These are phyloP conservation scores for Cataglyphis livida DNA, from an alignment of 2,888 invertebrate genomes.

Conservation along the genomic window DNA sequence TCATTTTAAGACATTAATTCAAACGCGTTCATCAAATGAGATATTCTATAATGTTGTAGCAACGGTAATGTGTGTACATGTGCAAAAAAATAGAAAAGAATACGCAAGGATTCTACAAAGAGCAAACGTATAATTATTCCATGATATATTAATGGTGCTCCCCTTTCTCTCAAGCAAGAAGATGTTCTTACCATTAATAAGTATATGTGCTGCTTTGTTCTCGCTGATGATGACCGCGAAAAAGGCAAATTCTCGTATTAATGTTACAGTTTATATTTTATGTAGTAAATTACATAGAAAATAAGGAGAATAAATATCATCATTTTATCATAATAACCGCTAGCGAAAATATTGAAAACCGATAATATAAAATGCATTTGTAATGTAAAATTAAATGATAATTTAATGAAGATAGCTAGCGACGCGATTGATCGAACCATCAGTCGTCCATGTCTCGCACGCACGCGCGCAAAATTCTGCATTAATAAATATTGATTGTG, in stretches of 20 bases:
- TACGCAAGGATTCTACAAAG: background rate
- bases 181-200: background rate
- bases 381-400: background rate
- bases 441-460: background rate
- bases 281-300: background rate
- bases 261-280: conserved; percentile 2
- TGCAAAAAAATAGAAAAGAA: background rate
- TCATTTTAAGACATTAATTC: background rate
- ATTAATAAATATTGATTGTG: conserved; percentile 12
- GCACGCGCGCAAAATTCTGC: background rate
- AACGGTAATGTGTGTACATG: background rate
- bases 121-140: background rate
- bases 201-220: background rate
- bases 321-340: background rate
- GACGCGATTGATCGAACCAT: background rate
- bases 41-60: background rate
- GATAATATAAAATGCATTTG: background rate
- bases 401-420: background rate
- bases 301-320: background rate
- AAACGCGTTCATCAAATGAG: background rate
- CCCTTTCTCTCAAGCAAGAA: background rate
- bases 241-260: background rate
- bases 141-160: background rate
- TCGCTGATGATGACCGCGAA: background rate
- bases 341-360: background rate